A percentile compares a stretch with the other conserved stretches of the same genome.
Conservation (phyloP, 2,888 invertebrate species). For the Xanthia togata region DNA sequence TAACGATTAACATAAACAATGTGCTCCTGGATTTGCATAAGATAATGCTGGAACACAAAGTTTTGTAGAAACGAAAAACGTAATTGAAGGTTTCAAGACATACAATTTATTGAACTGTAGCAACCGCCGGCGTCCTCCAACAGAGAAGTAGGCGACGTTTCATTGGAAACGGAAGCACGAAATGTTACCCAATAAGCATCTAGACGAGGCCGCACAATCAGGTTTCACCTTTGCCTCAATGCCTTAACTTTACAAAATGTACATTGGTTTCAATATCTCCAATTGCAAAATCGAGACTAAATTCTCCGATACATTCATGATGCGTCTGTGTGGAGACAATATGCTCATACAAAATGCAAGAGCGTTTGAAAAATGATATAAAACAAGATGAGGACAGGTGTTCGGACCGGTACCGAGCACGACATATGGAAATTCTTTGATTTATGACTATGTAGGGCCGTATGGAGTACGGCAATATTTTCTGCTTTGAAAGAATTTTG, state of each 20-base stretch:
- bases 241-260: slow-evolving; percentile 71
- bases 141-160: slow-evolving; percentile 64
- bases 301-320: slow-evolving; percentile 60
- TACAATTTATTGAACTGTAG: slow-evolving; percentile 42
- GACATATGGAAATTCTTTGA: slow-evolving; percentile 67
- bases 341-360: slow-evolving; percentile 50
- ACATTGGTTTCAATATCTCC: slow-evolving; percentile 68
- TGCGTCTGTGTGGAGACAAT: slow-evolving; percentile 32
- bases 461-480: slow-evolving; percentile 47
- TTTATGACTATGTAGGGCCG: slow-evolving; percentile 58
- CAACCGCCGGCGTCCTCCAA: slow-evolving; percentile 55
- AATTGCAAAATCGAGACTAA: slow-evolving; percentile 70
- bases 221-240: slow-evolving; percentile 85
- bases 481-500: slow-evolving; percentile 42
- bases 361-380: slow-evolving; percentile 51
- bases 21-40: slow-evolving; percentile 25
- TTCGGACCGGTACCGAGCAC: slow-evolving; percentile 48
- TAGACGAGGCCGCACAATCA: slow-evolving; percentile 80
- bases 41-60: slow-evolving; percentile 23
- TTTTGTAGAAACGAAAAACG: slow-evolving; percentile 15
- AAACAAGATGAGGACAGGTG: slow-evolving; percentile 67
- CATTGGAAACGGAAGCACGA: slow-evolving; percentile 84
- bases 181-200: slow-evolving; percentile 81
- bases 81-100: slow-evolving; percentile 20
- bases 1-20: slow-evolving; percentile 39